Percentiles rank a stretch among this genome's conserved stretches.
Conservation (phyloP, 2,888 invertebrate species). For the Crossocerus cetratus region DNA sequence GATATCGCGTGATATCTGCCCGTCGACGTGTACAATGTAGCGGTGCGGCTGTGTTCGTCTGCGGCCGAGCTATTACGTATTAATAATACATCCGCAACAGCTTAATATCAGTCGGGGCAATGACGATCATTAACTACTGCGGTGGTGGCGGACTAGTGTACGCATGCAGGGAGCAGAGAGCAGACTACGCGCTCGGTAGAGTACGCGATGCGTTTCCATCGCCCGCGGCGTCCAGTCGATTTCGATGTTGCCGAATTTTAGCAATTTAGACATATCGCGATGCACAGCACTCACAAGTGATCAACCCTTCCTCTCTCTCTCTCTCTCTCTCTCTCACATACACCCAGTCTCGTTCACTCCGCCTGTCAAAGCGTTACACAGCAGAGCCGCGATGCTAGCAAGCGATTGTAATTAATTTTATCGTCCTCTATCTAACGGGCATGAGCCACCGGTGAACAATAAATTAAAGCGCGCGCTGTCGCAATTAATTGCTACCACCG, state of each 20-base stretch:
- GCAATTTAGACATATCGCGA: slow-evolving; percentile 1
- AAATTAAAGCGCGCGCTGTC: slow-evolving; percentile 31
- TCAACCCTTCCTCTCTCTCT: no score
- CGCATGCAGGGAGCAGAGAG: not conserved
- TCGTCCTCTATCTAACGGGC: slow-evolving; percentile 4
- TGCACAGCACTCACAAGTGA: not conserved
- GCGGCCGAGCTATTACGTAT: not conserved
- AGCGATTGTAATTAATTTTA: slow-evolving; percentile 46
- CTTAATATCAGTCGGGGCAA: slow-evolving; percentile 1
- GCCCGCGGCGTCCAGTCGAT: not conserved
- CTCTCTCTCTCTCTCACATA: no score
- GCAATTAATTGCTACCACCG: slow-evolving; percentile 24
- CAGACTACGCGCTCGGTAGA: no score
- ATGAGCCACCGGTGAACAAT: slow-evolving; percentile 26
- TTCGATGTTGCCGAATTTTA: not conserved
- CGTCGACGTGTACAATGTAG: no score
- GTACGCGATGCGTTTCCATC: not conserved
- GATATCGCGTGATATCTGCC: no score
- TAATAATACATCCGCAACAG: not conserved
- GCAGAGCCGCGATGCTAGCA: slow-evolving; percentile 32
- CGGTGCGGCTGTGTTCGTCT: no score
- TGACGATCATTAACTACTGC: slow-evolving; percentile 1
- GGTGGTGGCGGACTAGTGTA: not conserved
- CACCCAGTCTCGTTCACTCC: not conserved
- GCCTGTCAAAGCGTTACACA: slow-evolving; percentile 4